Evolutionary conservation across 2,888 invertebrate species (phyloP).

Genomic region (Chymomyza fuscimana): DNA sequence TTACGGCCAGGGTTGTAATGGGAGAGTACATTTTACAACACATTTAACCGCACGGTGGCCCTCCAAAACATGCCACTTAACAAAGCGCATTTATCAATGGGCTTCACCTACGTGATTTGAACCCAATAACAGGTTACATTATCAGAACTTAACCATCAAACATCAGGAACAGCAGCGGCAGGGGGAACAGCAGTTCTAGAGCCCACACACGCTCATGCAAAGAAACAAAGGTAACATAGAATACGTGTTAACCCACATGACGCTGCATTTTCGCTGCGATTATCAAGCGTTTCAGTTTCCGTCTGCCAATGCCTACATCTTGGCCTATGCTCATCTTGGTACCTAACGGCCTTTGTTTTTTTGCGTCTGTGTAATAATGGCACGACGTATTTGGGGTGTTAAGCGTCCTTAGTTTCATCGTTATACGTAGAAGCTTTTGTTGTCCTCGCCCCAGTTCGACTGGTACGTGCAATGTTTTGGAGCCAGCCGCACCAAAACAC

Average conservation of each 20-base stretch:
- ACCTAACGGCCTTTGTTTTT: constrained; percentile 64
- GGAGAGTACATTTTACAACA: constrained; percentile 14
- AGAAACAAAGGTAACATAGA: constrained; percentile 16
- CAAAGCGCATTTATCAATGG: constrained; percentile 60
- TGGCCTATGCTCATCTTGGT: constrained; percentile 47
- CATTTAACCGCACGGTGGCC: constrained; percentile 49
- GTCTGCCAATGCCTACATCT: constrained; percentile 16
- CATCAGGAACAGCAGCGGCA: constrained; percentile 10
- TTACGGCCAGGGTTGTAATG: constrained; percentile 29
- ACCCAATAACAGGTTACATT: constrained; percentile 43
- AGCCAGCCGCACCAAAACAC: neutral
- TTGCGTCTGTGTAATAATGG: constrained; percentile 2
- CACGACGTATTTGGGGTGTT: constrained; percentile 37
- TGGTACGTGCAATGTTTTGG: constrained; percentile 29
- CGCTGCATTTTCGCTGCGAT: constrained; percentile 67
- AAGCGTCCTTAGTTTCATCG: constrained; percentile 37
- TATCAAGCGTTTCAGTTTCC: constrained; percentile 64
- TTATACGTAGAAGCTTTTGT: constrained; percentile 29
- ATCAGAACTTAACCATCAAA: constrained; percentile 48
- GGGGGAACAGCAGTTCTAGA: neutral
- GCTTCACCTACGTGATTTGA: constrained; percentile 59
- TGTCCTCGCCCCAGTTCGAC: constrained; percentile 16
- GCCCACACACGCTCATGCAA: too few relatives aligned
- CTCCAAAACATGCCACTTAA: constrained; percentile 47
- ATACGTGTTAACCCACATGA: constrained; percentile 58